Evolutionary conservation across 2,113 vertebrate species (phyloP), one percentile per base, ranked within the genome.

Genomic region (Seriola quinqueradiata): DNA sequence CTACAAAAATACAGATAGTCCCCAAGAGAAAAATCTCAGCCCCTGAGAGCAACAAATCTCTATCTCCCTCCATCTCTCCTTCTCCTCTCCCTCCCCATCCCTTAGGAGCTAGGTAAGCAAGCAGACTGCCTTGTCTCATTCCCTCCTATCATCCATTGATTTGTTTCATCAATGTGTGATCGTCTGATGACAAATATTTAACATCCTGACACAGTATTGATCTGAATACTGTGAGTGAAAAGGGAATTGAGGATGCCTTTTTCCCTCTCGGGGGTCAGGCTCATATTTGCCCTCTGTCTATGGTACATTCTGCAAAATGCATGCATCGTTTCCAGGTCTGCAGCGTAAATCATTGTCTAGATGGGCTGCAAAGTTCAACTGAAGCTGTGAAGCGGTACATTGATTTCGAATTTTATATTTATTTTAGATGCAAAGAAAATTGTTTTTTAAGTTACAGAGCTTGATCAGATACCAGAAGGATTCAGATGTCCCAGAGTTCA

Each of bases 101-200:
- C 83, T 46, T 21, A 82, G 86, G 81, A 91, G 82, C 70, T 21
- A 68, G 68, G 73, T 87, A 83, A 89, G 86, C 85, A 69, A 74
- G 83, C 87, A 65, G 77, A 46, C 42, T 7, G 32, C 75, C 79
- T 60, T 28, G 57, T 77, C 74, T 81, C 74, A 66, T 82, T 81
- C 84, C 32, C 63, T 73, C 70, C 84, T 77, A 89, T 91, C 84
- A 80, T 48, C 66, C 77, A 93, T 93, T 82, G 92, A 93, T 94
- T 84, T 82, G 77, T 86, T 87, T 84, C 84, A 85, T 89, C 89
- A 85, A 86, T 83, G 86, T 79, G 90, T 85, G 88, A 94, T 92
- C 14, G 58, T 80, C 89, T 70, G 81, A 89, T 91, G 91, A 89
- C 92, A 94, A 93, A 92, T 93, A 93, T 94, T 93, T 90, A 93